Evolutionary conservation across 1,140 invertebrate species (phyloP), one percentile per base, ranked within the genome.

Genomic region (Telenomus remus): DNA sequence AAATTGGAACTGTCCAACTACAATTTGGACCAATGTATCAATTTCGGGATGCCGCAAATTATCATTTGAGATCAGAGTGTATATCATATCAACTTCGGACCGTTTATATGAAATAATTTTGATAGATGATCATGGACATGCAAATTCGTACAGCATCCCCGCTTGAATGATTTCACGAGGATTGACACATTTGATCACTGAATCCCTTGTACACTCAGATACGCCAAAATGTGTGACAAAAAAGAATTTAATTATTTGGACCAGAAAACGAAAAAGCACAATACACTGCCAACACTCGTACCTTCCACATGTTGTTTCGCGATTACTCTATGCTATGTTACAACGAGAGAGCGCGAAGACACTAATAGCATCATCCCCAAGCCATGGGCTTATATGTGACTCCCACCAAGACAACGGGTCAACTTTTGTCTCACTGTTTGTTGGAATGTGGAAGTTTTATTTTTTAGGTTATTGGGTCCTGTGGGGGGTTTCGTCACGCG

Each of bases 351-450:
- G 68, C 81, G 80, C 80, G 80, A 85, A 87, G 82, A 86, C 81
- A 88, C 87, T 88, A 86, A 86, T 88, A 84, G 84, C 86, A 86
- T 88, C 82, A 88, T 86, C 81, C 84, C 81, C 76, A 76, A 75
- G 65, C 79, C 79, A 85, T 86, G 85, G 82, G 79, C 81, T 88
- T 88, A 88, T 88, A 88, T 88, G 74, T 83, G 81, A 84, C 87
- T 88, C 87, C 87, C 87, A 87, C 87, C 81, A 74, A 15, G 9
- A n/a, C 16, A 66, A 65, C 48, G 44, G 61, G 50, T 66, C 56
- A 64, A 54, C 69, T 72, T 78, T 78, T 69, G 70, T 64, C 19
- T 6, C 2, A 27, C 19, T 27, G 33, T 56, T 19, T 12, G 48
- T 50, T 51, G 48, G 59, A 72, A 56, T 57, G 48, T 59, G 54